Base-by-base conservation (phyloP, 2,113 vertebrate genomes). In the Eublepharis macularius region DNA sequence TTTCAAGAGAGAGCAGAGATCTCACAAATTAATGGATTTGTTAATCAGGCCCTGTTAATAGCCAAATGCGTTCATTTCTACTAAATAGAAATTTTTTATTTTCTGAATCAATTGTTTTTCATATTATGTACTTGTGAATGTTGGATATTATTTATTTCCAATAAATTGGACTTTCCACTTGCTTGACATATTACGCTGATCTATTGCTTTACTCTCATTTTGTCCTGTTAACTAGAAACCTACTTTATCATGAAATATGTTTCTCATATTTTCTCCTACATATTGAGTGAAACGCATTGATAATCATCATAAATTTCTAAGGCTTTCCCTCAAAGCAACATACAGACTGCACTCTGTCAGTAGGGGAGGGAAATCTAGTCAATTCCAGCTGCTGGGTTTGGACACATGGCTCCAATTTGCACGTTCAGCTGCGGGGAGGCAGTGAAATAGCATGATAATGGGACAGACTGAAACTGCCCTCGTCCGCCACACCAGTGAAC, bases 181-280 rank as follows among this genome's bases (percentile, higher is more conserved):
- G 90, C 92, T 86, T 96, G 95, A 92, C 92, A 68, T 92, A 86
- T 91, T 93, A 92, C 70, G 73, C 90, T 96, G 95, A 95, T 96
- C 94, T 96, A 96, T 96, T 92, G 86, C 93, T 95, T 92, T 86
- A 91, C 94, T 96, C 96, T 95, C 93, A 94, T 95, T 96, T 94
- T 95, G 90, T 93, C 91, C 95, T 94, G 89, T 96, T 96, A 96
- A 96, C 93, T 96, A 95, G 94, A 97, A 96, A 87, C 94, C 94
- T 89, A 94, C 95, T 96, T 95, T 91, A 90, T 96, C 90, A 49
- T 95, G 94, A 96, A 96, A 96, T 96, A 95, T 94, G 90, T 93
- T 85, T 86, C 93, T 95, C 91, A 90, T 94, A 92, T 92, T 96
- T 96, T 92, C 76, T 90, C 86, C 90, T 93, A 83, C 86, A 87